Base-by-base conservation (phyloP, 2,113 vertebrate species). In the Pedetes capensis region DNA sequence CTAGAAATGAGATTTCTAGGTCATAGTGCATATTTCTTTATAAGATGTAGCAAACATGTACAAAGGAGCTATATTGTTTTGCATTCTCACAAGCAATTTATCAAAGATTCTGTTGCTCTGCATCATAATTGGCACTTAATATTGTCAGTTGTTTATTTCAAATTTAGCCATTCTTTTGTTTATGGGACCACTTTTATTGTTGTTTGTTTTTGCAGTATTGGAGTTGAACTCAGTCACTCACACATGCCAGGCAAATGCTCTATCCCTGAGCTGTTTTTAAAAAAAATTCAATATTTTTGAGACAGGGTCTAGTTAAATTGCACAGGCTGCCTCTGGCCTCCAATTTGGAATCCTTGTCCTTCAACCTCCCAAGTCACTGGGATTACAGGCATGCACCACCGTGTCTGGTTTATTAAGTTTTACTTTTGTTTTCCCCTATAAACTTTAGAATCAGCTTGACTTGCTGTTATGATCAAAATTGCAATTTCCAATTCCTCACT, bases 1-100 rank as follows among this genome's bases (percentile, higher is more conserved):
- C 5, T 95, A 64, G 11, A 93, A 79, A 5, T 88, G 10, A 83
- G 29, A 85, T 91, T 87, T 93, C 79, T 93, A n/a, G 16, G 34
- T 86, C n/a, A 53, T 59, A 81, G 55, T 42, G 27, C 44, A 20
- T 20, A 34, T 66, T 20, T 72, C 32, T 83, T 87, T 81, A 18
- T 76, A 71, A 86, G n/a, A 61, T 74, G 14, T 5, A 72, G 55
- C 25, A 81, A 37, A 37, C 69, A 85, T 72, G 87, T 89, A 61
- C n/a, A 91, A 80, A 34, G 39, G 47, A 16, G 8, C 8, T 64
- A 0, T 64, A 39, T 53, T 2, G 64, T 71, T 90, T 93, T 85
- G 29, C 6, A 76, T 89, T 91, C 57, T 85, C 27, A 76, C 20
- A 87, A 83, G 64, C 25, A 84, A 25, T 57, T 71, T 89, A 37